phyloP scores from a whole-genome alignment of 2,113 vertebrate genomes.

The Oryzias woworae region DNA sequence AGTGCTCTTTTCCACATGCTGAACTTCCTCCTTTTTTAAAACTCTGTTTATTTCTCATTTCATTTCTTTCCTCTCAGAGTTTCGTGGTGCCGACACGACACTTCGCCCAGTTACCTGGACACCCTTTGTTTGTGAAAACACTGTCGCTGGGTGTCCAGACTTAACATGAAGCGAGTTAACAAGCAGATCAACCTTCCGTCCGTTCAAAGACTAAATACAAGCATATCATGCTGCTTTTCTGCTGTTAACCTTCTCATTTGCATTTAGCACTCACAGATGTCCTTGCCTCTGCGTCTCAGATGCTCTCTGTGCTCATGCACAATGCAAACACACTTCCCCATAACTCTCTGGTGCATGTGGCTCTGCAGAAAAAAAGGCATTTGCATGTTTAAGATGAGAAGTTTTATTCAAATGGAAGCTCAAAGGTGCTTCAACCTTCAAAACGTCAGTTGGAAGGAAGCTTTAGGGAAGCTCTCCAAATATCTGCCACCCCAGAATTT shows the following conservation, averaged over 20 bases:
- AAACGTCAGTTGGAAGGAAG: neutral
- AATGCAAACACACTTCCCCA: conserved; percentile 31
- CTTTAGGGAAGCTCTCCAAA: neutral
- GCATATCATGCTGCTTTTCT: neutral
- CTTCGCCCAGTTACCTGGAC: conserved; percentile 36
- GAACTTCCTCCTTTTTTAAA: neutral
- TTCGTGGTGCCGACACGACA: conserved; percentile 6
- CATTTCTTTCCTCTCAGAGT: conserved; percentile 19
- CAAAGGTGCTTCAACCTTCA: no score
- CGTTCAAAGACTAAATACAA: neutral
- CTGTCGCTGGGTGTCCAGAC: conserved; percentile 20
- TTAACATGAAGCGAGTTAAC: conserved; percentile 17
- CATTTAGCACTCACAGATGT: conserved; percentile 4
- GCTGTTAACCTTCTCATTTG: conserved; percentile 3
- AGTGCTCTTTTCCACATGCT: neutral
- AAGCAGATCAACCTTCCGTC: conserved; percentile 1
- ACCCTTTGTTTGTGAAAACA: conserved; percentile 39
- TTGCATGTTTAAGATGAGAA: neutral
- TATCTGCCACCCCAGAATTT: conserved; percentile 2
- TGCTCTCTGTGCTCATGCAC: conserved; percentile 14
- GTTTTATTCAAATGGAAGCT: no score
- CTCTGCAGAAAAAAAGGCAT: conserved; percentile 9
- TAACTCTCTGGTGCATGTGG: conserved; percentile 1
- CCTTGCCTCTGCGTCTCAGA: neutral
- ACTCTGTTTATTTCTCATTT: neutral